phyloP scores from a whole-genome alignment of 2,113 vertebrate species.

The Daboia siamensis region DNA sequence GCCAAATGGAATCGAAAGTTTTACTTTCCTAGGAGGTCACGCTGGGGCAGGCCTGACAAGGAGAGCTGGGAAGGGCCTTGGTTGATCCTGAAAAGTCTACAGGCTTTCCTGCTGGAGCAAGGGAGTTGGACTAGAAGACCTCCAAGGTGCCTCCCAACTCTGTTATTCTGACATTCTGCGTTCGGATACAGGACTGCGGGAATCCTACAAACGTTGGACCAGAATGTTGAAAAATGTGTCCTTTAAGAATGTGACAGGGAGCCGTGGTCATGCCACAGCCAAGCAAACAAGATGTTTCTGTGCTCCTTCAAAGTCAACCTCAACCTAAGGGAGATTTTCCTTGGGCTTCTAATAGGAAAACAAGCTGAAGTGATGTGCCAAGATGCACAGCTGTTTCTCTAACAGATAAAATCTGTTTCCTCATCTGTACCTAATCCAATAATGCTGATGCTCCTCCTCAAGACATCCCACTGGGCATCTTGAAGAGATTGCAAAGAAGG shows the following conservation, averaged over 20 bases:
- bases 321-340: not conserved
- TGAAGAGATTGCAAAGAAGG: not conserved
- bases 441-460: not conserved
- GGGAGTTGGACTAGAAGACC: not conserved
- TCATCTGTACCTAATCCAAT: not conserved
- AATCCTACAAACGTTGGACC: too few species aligned
- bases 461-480: not conserved
- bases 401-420: not conserved
- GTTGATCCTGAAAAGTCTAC: not conserved
- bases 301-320: not conserved
- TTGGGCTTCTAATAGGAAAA: not conserved
- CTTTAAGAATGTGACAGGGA: not conserved
- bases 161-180: too few species aligned
- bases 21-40: too few species aligned
- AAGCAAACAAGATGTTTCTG: not conserved
- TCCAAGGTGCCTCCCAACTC: too few species aligned
- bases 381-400: not conserved
- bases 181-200: too few species aligned
- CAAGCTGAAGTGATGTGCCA: not conserved
- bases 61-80: not conserved
- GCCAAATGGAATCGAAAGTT: too few species aligned
- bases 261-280: not conserved
- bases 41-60: too few species aligned
- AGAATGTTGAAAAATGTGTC: too few species aligned
- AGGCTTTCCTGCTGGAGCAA: not conserved